These are phyloP conservation scores for Oreochromis aureus DNA, from an alignment of 2,113 vertebrate species.

Conservation along the genomic window DNA sequence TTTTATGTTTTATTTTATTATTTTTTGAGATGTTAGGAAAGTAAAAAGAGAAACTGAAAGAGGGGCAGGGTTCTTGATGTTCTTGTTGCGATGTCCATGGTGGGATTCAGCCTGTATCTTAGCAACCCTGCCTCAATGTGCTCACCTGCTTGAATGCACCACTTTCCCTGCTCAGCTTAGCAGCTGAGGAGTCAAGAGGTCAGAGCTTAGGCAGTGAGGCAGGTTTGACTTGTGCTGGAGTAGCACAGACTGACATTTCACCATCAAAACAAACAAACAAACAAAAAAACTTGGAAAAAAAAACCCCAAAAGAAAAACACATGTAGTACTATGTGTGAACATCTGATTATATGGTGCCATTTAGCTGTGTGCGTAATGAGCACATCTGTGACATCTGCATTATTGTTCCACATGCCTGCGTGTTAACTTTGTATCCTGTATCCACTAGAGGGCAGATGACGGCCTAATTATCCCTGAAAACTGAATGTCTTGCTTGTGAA, in stretches of 20 bases:
- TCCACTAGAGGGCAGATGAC: not conserved
- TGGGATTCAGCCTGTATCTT: conserved; percentile 3
- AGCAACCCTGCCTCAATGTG: not conserved
- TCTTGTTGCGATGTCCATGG: not conserved
- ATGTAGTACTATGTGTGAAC: not conserved
- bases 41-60: not conserved
- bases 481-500: not conserved
- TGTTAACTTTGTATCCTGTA: not conserved
- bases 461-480: not conserved
- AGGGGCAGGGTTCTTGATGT: not conserved
- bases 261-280: not conserved
- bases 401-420: not conserved
- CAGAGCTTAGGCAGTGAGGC: not conserved
- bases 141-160: not conserved
- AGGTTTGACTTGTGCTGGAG: not conserved
- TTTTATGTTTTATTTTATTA: not conserved
- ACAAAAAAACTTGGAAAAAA: not conserved
- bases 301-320: not conserved
- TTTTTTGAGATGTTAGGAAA: not conserved
- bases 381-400: not conserved
- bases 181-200: not conserved
- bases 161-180: not conserved
- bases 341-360: not conserved
- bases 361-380: not conserved
- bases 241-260: not conserved